phyloP scores from a whole-genome alignment of 2,888 invertebrate genomes.

The Philopedon plagiatum region DNA sequence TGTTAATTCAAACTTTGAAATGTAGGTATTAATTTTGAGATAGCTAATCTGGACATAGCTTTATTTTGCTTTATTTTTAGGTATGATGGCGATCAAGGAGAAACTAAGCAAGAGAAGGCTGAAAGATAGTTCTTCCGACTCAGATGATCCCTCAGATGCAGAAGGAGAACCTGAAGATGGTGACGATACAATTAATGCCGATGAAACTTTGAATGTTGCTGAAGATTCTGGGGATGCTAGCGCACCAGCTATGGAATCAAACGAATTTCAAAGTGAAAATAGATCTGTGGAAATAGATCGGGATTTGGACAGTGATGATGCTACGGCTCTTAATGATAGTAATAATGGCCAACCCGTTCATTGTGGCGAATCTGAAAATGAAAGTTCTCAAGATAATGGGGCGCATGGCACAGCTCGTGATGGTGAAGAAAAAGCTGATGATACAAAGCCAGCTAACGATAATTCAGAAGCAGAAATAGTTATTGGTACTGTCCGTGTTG shows the following conservation, averaged over 20 bases:
- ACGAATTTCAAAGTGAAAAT: no score
- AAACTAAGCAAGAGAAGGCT: slow-evolving; percentile 54
- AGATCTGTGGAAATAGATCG: no score
- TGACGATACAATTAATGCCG: neutral
- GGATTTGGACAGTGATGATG: no score
- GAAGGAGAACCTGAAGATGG: slow-evolving; percentile 17
- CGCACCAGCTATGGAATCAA: no score
- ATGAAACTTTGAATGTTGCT: no score
- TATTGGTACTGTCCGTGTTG: neutral
- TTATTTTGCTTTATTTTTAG: slow-evolving; percentile 50
- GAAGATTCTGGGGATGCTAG: no score
- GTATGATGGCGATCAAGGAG: slow-evolving; percentile 58
- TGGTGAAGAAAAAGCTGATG: neutral
- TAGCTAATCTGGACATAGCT: no score
- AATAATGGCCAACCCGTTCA: no score
- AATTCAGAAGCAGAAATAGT: neutral
- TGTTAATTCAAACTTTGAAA: slow-evolving; percentile 58
- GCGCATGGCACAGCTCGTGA: neutral
- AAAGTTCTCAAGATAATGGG: no score
- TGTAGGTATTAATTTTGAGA: slow-evolving; percentile 52
- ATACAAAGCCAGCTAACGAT: neutral
- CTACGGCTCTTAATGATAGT: no score
- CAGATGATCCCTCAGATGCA: slow-evolving; percentile 45
- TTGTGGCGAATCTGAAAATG: no score
- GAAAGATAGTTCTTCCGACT: slow-evolving; percentile 45